Conservation (phyloP, 2,888 invertebrate genomes). For the Stomorhina lunata region DNA sequence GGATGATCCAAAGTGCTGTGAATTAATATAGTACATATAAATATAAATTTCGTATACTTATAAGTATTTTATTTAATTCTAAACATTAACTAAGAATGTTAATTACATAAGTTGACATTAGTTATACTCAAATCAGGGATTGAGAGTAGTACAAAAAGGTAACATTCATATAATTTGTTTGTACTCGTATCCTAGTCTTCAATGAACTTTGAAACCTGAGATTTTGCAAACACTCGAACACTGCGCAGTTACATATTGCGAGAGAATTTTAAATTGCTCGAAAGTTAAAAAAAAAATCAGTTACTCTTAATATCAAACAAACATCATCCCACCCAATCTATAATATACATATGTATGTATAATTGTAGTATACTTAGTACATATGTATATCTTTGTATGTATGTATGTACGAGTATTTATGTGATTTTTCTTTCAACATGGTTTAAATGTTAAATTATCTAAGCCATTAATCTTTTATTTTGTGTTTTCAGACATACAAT, state of each 20-base stretch:
- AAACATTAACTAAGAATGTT: no score
- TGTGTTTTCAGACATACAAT: neutral
- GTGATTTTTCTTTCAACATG: slow-evolving; percentile 17
- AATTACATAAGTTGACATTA: neutral
- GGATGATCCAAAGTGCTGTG: no score
- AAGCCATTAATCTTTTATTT: slow-evolving; percentile 20
- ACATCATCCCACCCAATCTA: slow-evolving; percentile 24
- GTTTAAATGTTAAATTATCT: slow-evolving; percentile 25
- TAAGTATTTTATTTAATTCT: no score
- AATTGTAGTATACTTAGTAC: neutral
- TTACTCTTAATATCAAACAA: slow-evolving; percentile 7
- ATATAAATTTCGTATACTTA: no score
- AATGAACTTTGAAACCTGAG: neutral
- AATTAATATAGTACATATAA: no score
- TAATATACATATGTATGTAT: no score
- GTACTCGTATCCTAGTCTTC: neutral
- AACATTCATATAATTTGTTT: no score
- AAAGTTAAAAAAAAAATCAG: neutral
- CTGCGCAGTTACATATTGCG: slow-evolving; percentile 20
- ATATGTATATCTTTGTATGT: neutral
- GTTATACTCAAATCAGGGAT: slow-evolving; percentile 15
- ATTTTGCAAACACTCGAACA: neutral
- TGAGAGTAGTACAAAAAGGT: no score
- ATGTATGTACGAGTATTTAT: no score
- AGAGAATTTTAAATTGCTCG: neutral